phyloP scores from a whole-genome alignment of 2,888 invertebrate species.

The Tanytarsus gracilentus region DNA sequence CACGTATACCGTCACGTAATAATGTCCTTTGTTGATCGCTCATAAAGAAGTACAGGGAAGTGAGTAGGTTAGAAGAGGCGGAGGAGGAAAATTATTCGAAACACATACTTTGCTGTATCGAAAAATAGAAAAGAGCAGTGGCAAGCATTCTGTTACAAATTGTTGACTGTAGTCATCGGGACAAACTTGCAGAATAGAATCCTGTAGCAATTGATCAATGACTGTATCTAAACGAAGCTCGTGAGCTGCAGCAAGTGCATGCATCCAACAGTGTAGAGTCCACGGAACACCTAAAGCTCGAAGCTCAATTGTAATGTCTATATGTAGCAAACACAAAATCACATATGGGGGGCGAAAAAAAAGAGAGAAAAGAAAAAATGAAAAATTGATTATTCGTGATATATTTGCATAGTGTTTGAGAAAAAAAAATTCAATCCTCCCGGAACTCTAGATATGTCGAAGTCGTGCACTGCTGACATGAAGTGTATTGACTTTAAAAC shows the following conservation, averaged over 20 bases:
- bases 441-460: not conserved
- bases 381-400: constrained; percentile 15
- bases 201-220: constrained; percentile 79
- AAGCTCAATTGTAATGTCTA: constrained; percentile 80
- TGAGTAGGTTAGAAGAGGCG: not conserved
- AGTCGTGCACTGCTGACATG: no score
- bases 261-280: constrained; percentile 90
- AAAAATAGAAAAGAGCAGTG: constrained; percentile 80
- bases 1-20: no score
- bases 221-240: constrained; percentile 73
- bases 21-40: no score
- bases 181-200: constrained; percentile 80
- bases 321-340: no score
- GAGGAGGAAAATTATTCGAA: constrained; percentile 26
- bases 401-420: constrained; percentile 9
- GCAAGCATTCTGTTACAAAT: constrained; percentile 83
- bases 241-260: constrained; percentile 77
- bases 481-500: not conserved
- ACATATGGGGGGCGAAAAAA: not conserved
- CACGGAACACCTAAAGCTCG: constrained; percentile 79
- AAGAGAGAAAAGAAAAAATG: not conserved
- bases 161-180: constrained; percentile 82
- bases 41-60: not conserved
- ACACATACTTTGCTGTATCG: constrained; percentile 71
- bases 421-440: not conserved